Evolutionary conservation across 2,888 invertebrate genomes (phyloP).

Genomic region (Smittia sp.): DNA sequence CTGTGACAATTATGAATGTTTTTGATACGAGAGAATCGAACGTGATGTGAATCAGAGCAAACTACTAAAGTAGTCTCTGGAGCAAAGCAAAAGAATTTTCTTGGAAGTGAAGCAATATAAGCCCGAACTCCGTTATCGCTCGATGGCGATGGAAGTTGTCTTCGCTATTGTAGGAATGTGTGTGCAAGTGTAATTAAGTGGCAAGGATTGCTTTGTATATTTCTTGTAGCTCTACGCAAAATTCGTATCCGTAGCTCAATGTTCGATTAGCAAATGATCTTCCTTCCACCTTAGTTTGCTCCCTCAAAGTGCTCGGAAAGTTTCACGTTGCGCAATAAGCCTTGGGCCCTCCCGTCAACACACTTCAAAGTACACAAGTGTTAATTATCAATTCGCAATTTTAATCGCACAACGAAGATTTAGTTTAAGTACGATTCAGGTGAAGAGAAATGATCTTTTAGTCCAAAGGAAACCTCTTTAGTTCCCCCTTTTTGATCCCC

Average conservation of each 20-base stretch:
- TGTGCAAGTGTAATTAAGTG: constrained; percentile 24
- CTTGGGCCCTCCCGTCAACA: not conserved
- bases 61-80: too few species aligned
- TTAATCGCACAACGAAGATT: constrained; percentile 12
- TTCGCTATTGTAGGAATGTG: not conserved
- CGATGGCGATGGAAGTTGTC: not conserved
- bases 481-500: not conserved
- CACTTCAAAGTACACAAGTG: not conserved
- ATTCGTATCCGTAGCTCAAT: constrained; percentile 30
- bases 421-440: not conserved
- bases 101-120: not conserved
- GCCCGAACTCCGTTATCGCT: not conserved
- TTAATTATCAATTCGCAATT: not conserved
- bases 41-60: not conserved
- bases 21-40: constrained; percentile 17
- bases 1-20: constrained; percentile 37
- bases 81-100: not conserved
- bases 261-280: constrained; percentile 22
- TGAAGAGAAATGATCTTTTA: not conserved
- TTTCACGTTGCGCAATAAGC: not conserved
- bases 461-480: not conserved
- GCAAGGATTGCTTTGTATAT: not conserved
- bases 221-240: not conserved
- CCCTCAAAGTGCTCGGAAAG: not conserved
- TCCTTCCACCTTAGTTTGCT: not conserved